Evolutionary conservation across 53 echinoderm and acorn worm genomes (phyloP).

Genomic region (Holothuria scabra): DNA sequence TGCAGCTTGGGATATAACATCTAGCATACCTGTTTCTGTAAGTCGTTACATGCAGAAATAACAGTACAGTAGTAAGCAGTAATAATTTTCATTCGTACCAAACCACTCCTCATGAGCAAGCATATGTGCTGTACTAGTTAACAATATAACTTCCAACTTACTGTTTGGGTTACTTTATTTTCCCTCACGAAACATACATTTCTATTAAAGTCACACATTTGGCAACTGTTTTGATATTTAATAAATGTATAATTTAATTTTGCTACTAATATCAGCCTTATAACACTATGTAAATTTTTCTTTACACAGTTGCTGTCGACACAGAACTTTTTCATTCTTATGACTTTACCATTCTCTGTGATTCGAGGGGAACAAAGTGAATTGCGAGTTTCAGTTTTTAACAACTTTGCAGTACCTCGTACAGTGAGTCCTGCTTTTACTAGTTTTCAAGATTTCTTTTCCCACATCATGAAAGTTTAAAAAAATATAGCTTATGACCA

Average conservation of each 20-base stretch:
- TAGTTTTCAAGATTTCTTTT: neutral
- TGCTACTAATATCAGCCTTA: neutral
- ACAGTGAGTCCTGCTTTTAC: constrained; percentile 45
- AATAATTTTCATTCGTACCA: no score
- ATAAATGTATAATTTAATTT: neutral
- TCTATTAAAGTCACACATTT: constrained; percentile 1
- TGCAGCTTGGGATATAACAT: no score
- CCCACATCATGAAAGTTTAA: no score
- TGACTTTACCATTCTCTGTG: constrained; percentile 87
- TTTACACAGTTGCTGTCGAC: neutral
- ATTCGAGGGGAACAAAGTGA: constrained; percentile 78
- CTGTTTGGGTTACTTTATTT: no score
- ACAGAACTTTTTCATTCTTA: constrained; percentile 77
- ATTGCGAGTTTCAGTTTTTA: constrained; percentile 74
- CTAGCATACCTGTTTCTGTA: no score
- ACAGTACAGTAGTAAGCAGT: no score
- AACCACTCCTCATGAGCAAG: no score
- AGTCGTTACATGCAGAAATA: no score
- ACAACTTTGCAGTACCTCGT: constrained; percentile 60
- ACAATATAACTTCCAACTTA: no score
- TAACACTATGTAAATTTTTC: neutral
- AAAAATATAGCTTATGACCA: no score
- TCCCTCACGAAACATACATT: neutral
- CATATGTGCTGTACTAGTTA: no score
- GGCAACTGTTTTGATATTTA: neutral